A percentile compares a stretch with the other conserved stretches of the same genome.
Evolutionary conservation across 2,113 vertebrate genomes (phyloP).

Genomic region (Megaceryle torquata): DNA sequence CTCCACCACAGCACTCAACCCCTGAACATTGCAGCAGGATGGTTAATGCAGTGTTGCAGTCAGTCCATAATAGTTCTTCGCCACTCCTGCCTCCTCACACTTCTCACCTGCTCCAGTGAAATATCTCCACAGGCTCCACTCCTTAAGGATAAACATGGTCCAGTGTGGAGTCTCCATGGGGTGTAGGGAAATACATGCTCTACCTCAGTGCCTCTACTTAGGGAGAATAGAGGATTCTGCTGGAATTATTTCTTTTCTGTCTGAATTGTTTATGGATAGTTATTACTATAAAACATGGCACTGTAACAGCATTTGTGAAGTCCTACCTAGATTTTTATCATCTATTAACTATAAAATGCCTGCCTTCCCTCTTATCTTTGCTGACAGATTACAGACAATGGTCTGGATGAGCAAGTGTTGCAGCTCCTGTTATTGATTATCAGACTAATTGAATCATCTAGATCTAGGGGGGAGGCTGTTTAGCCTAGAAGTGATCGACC

Average conservation of each 20-base stretch:
- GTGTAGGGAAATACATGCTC: background rate
- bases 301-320: background rate
- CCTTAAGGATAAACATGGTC: background rate
- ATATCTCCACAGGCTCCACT: background rate
- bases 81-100: background rate
- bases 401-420: background rate
- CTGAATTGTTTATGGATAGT: background rate
- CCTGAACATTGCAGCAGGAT: background rate
- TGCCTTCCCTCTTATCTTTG: background rate
- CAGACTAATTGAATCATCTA: background rate
- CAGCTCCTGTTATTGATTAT: background rate
- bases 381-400: background rate
- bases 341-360: background rate
- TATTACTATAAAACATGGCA: background rate
- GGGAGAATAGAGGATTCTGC: background rate
- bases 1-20: accelerated
- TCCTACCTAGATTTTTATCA: background rate
- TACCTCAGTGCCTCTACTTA: background rate
- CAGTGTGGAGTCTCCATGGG: background rate
- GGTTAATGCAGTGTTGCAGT: background rate
- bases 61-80: background rate
- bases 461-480: background rate
- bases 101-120: background rate
- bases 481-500: background rate
- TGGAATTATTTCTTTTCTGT: background rate